Evolutionary conservation across 1,140 invertebrate species (phyloP).

Genomic region (Ceratina australensis): DNA sequence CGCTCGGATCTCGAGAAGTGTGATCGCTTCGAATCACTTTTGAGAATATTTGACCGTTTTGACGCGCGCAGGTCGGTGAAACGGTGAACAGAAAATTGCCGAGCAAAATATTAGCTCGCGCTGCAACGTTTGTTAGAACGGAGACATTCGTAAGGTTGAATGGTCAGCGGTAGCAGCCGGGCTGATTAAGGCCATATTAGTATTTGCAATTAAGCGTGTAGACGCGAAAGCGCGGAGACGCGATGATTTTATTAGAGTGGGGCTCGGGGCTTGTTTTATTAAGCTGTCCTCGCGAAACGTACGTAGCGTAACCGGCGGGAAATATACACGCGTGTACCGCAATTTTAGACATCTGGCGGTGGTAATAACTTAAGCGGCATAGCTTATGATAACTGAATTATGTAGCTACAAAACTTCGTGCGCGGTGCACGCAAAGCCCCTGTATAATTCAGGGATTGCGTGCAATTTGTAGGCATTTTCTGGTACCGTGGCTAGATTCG

Average conservation of each 20-base stretch:
- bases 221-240: background rate
- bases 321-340: constrained; percentile 41
- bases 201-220: constrained; percentile 29
- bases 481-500: background rate
- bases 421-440: constrained; percentile 10
- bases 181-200: constrained; percentile 32
- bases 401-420: constrained; percentile 39
- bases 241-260: constrained; percentile 31
- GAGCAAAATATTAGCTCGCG: background rate
- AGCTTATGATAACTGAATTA: constrained; percentile 53
- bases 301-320: constrained; percentile 1
- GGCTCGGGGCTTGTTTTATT: constrained; percentile 33
- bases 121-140: too few relatives aligned
- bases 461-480: constrained; percentile 33
- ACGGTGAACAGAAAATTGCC: background rate
- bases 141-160: background rate
- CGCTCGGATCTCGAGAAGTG: too few relatives aligned
- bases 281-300: background rate
- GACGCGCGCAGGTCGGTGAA: background rate
- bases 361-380: constrained; percentile 41
- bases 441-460: constrained; percentile 41
- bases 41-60: too few relatives aligned
- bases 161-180: background rate
- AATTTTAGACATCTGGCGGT: constrained; percentile 51
- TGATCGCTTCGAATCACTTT: too few relatives aligned